Conservation (phyloP, 2,888 invertebrate species). For the Agriopis aurantiaria region DNA sequence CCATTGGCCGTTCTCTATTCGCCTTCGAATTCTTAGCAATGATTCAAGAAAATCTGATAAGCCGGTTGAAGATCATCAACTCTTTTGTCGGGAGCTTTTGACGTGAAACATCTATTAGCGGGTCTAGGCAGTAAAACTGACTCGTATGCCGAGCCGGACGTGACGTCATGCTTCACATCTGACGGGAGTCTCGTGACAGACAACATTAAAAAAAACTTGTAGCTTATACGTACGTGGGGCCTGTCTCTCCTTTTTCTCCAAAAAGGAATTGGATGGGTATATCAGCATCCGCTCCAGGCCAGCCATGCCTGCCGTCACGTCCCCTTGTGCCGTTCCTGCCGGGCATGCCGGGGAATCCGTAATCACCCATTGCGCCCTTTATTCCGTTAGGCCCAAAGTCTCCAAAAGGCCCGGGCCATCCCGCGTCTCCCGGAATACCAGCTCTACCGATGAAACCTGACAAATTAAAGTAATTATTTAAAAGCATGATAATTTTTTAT, state of each 20-base stretch:
- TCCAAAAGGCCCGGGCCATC: conserved; percentile 65
- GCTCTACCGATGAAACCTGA: conserved; percentile 77
- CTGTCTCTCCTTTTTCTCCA: conserved; percentile 82
- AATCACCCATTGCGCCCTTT: conserved; percentile 75
- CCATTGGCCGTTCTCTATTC: no score
- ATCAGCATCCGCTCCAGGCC: conserved; percentile 77
- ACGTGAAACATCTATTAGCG: no score
- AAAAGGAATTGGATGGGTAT: conserved; percentile 66
- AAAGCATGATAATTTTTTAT: background rate
- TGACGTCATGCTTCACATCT: no score
- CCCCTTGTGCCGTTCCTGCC: conserved; percentile 83
- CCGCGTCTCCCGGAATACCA: conserved; percentile 75
- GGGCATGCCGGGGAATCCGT: conserved; percentile 78
- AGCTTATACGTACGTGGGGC: conserved; percentile 42
- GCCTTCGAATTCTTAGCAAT: no score
- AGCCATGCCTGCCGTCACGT: conserved; percentile 82
- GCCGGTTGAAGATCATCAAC: no score
- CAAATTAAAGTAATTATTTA: background rate
- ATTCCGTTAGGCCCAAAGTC: conserved; percentile 66
- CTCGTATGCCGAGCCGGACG: no score
- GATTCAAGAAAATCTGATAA: no score
- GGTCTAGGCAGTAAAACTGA: no score
- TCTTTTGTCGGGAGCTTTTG: no score
- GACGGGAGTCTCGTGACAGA: background rate
- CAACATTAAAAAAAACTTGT: background rate